A percentile compares a stretch with the other conserved stretches of the same genome.
Evolutionary conservation across 2,888 invertebrate genomes (phyloP).

Genomic region (Lepidonotus clava): DNA sequence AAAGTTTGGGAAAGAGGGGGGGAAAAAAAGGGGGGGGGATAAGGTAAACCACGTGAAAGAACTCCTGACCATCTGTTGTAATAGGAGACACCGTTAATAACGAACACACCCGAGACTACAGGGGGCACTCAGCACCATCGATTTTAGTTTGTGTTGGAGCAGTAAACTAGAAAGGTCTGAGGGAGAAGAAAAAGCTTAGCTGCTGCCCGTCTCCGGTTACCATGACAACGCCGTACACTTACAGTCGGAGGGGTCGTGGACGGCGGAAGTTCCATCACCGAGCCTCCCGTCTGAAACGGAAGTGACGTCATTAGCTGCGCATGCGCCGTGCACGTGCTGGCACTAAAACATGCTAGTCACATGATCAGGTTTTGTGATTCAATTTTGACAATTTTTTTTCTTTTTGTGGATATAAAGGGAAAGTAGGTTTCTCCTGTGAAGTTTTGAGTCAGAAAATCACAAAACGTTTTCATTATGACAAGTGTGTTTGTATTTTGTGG

Average conservation of each 20-base stretch:
- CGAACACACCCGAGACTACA: neutral
- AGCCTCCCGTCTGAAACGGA: constrained; percentile 45
- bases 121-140: neutral
- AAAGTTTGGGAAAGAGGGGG: too few relatives aligned
- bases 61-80: constrained; percentile 13
- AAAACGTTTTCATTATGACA: constrained; percentile 2
- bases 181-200: neutral
- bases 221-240: constrained; percentile 19
- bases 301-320: constrained; percentile 40
- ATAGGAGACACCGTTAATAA: neutral
- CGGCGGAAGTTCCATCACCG: neutral
- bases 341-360: constrained; percentile 21
- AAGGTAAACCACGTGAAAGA: too few relatives aligned
- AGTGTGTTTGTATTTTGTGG: neutral
- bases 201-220: neutral
- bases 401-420: neutral
- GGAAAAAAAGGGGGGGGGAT: too few relatives aligned
- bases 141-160: neutral
- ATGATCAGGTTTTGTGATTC: constrained; percentile 19
- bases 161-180: neutral
- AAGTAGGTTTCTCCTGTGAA: neutral
- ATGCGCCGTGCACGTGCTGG: constrained; percentile 34
- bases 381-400: neutral
- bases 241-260: constrained; percentile 29
- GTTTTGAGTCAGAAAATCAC: neutral